phyloP scores from a whole-genome alignment of 2,888 invertebrate species.

The Digitonthophagus gazella region DNA sequence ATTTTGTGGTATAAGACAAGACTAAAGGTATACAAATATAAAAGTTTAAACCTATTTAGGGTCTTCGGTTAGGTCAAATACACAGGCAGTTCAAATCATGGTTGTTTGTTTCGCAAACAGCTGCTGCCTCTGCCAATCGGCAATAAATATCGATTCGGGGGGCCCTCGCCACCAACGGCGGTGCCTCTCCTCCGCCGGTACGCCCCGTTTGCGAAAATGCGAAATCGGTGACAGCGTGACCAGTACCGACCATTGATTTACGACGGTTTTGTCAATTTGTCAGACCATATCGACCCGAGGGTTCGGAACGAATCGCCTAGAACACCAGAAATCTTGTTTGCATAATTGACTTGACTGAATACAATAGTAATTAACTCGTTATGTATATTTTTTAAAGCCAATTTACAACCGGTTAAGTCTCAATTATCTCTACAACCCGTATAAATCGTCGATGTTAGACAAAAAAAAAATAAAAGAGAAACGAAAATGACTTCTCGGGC shows the following conservation, averaged over 20 bases:
- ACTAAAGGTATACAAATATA: too few relatives aligned
- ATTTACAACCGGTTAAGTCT: too few relatives aligned
- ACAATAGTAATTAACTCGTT: too few relatives aligned
- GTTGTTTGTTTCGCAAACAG: conserved; percentile 35
- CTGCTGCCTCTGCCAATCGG: conserved; percentile 31
- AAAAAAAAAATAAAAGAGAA: too few relatives aligned
- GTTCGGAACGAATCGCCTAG: background rate
- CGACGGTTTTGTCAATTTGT: background rate
- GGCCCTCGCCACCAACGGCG: background rate
- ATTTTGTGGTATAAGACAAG: too few relatives aligned
- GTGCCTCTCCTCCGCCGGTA: background rate
- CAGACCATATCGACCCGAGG: background rate
- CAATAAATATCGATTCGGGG: conserved; percentile 35
- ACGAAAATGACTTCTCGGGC: too few relatives aligned
- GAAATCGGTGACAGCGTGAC: background rate
- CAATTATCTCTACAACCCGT: too few relatives aligned
- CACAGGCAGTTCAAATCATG: too few relatives aligned
- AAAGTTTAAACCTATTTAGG: too few relatives aligned
- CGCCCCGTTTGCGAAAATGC: conserved; percentile 11
- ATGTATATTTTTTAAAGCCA: too few relatives aligned
- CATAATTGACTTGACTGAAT: background rate
- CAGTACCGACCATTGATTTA: background rate
- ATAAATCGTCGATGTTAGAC: too few relatives aligned
- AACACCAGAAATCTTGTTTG: background rate
- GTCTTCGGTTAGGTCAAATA: too few relatives aligned